Conservation (phyloP, 2,113 vertebrate species). For the Tinamus guttatus region DNA sequence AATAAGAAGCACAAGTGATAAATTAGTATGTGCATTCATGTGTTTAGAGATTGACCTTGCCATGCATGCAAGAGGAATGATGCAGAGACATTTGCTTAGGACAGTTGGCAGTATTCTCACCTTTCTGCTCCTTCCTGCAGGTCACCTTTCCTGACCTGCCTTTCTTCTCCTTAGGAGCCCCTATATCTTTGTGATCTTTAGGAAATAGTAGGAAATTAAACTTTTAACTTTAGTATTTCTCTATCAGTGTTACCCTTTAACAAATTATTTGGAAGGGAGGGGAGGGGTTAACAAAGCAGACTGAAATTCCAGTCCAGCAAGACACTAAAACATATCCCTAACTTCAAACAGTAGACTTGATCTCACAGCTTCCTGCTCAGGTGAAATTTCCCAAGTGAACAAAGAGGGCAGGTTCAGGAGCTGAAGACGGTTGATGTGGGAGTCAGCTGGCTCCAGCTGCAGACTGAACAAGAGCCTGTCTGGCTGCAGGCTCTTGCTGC, state of each 20-base stretch:
- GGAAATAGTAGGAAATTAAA: not conserved
- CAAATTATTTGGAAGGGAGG: not conserved
- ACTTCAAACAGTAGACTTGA: not conserved
- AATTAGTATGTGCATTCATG: not conserved
- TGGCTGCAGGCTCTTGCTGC: not conserved
- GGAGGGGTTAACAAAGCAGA: not conserved
- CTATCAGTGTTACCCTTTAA: not conserved
- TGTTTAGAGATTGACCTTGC: not conserved
- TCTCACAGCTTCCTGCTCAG: not conserved
- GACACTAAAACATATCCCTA: not conserved
- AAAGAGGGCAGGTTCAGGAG: not conserved
- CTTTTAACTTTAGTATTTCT: not conserved
- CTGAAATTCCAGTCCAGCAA: not conserved
- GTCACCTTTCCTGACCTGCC: not conserved
- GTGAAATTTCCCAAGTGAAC: not conserved
- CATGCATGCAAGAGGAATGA: not conserved
- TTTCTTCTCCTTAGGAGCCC: not conserved
- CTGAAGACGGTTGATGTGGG: not conserved
- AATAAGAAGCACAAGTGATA: not conserved
- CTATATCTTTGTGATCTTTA: not conserved
- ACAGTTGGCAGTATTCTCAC: not conserved
- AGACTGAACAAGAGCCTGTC: not conserved
- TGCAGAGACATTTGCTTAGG: not conserved
- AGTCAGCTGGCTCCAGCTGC: not conserved
- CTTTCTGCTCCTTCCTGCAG: not conserved